These are phyloP conservation scores for Phaethornis superciliosus DNA, from an alignment of 2,113 vertebrate genomes.

Conservation along the genomic window DNA sequence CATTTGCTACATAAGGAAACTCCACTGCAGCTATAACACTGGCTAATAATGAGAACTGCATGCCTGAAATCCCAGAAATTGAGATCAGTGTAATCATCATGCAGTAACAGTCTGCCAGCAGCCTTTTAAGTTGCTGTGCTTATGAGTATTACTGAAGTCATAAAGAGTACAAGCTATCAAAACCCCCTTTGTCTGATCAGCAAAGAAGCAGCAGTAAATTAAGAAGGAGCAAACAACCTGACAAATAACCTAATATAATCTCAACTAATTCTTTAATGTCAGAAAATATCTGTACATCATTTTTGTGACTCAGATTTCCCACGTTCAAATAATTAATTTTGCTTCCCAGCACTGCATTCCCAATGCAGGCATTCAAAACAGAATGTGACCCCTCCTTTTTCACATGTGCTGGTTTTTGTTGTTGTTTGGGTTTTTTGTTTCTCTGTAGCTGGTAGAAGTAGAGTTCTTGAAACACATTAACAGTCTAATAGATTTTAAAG, in stretches of 20 bases:
- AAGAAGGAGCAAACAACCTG: neutral
- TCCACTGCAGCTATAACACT: neutral
- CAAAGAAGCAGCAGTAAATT: neutral
- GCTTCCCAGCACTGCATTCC: neutral
- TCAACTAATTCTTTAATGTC: neutral
- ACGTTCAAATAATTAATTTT: neutral
- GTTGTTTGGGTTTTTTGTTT: neutral
- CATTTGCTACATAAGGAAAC: neutral
- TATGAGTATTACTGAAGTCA: neutral
- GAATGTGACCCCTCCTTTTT: accelerated
- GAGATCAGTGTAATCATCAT: neutral
- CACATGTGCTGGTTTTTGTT: neutral
- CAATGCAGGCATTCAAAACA: neutral
- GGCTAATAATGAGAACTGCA: neutral
- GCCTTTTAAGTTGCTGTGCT: neutral
- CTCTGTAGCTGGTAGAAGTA: neutral
- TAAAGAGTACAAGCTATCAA: neutral
- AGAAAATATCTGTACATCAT: neutral
- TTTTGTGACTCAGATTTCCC: neutral
- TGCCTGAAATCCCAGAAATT: neutral
- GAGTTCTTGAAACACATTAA: neutral
- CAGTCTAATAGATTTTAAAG: neutral
- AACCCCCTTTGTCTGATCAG: neutral
- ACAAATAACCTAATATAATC: neutral
- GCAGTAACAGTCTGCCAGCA: neutral